Conservation (phyloP, 2,113 vertebrate genomes). For the Prochilodus magdalenae region DNA sequence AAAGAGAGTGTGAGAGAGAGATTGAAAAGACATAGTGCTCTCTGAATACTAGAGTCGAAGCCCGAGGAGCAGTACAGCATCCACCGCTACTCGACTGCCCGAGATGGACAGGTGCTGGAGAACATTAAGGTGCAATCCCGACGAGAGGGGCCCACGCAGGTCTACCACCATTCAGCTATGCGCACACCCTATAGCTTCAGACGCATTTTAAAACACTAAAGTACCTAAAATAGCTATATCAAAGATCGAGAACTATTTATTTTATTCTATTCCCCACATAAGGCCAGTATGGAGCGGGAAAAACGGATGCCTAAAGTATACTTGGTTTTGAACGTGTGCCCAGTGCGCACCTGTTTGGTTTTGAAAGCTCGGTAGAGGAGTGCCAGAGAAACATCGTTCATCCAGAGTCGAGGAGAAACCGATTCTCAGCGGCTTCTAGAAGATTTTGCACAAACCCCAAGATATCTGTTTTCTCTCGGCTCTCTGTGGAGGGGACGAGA, state of each 20-base stretch:
- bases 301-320: slow-evolving; percentile 48
- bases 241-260: slow-evolving; percentile 86
- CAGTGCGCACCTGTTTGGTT: slow-evolving; percentile 47
- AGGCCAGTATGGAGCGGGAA: slow-evolving; percentile 85
- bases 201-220: slow-evolving; percentile 84
- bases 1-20: slow-evolving; percentile 50
- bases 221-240: slow-evolving; percentile 86
- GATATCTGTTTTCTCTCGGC: slow-evolving; percentile 61
- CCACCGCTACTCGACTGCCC: slow-evolving; percentile 4
- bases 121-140: slow-evolving; percentile 56
- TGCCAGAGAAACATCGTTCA: slow-evolving; percentile 66
- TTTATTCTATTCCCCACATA: slow-evolving; percentile 81
- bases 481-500: slow-evolving; percentile 74
- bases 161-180: slow-evolving; percentile 65
- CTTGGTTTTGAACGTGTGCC: slow-evolving; percentile 47
- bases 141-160: slow-evolving; percentile 49
- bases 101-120: slow-evolving; percentile 70
- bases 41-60: slow-evolving; percentile 18
- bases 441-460: slow-evolving; percentile 79
- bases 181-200: slow-evolving; percentile 65
- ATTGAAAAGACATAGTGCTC: slow-evolving; percentile 30
- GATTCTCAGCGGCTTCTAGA: slow-evolving; percentile 55
- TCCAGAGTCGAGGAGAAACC: slow-evolving; percentile 70
- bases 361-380: slow-evolving; percentile 46
- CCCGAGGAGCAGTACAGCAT: slow-evolving; percentile 1